A percentile compares a stretch with the other conserved stretches of the same genome.
phyloP scores from a whole-genome alignment of 2,797 vertebrate species.

The Macroramphosus scolopax region DNA sequence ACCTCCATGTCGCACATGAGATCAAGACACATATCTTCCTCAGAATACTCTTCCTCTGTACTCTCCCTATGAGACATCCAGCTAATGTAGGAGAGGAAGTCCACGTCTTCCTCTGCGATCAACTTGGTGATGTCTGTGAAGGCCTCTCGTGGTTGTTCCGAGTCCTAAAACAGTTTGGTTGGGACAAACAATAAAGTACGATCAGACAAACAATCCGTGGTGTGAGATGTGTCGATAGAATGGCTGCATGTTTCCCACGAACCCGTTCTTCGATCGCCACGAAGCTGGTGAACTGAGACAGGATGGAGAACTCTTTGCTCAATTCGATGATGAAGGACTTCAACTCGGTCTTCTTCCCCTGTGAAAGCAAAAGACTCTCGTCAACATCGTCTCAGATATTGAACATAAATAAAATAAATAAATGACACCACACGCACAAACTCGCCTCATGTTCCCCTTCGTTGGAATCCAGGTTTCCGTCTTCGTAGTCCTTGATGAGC shows the following conservation, averaged over 20 bases:
- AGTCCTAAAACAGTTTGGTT: conserved; percentile 75
- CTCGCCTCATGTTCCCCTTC: conserved; percentile 86
- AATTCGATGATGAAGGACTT: conserved; percentile 82
- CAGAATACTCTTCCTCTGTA: no score
- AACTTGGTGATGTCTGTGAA: conserved; percentile 77
- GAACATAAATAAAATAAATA: no score
- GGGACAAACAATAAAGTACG: no score
- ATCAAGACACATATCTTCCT: no score
- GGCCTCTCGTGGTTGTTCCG: conserved; percentile 43
- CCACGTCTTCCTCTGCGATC: conserved; percentile 81
- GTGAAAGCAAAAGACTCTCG: conserved; percentile 2
- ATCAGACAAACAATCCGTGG: no score
- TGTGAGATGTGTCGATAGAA: no score
- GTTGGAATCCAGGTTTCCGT: conserved; percentile 78
- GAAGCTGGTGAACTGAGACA: conserved; percentile 91
- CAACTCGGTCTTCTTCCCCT: conserved; percentile 84
- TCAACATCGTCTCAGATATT: no score
- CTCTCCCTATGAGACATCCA: conserved; percentile 56
- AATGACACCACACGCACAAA: no score
- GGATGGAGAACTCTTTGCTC: conserved; percentile 86
- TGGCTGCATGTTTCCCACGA: conserved; percentile 45
- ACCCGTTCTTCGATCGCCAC: conserved; percentile 89
- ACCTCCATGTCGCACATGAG: no score
- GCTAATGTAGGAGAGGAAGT: conserved; percentile 81
- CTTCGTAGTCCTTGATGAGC: conserved; percentile 86